A percentile compares a stretch with the other conserved stretches of the same genome.
Conservation (phyloP, 2,113 vertebrate genomes). For the Elanoides forficatus region DNA sequence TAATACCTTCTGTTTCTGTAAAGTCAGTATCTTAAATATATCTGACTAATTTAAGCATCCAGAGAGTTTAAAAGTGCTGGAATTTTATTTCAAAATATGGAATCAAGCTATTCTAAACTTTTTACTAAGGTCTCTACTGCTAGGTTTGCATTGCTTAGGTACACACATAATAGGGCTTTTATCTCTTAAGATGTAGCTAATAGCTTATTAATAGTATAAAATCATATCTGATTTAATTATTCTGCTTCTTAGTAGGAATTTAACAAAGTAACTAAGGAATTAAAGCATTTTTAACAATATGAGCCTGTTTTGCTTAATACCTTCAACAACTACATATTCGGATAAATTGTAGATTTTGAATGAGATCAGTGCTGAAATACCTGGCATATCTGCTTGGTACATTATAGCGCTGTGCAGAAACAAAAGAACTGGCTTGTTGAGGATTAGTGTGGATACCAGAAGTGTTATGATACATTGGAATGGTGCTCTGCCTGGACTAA, state of each 20-base stretch:
- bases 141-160: background rate
- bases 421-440: background rate
- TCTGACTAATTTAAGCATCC: background rate
- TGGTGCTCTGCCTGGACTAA: background rate
- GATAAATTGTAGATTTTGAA: background rate
- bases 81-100: background rate
- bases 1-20: background rate
- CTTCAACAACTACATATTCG: background rate
- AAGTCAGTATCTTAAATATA: background rate
- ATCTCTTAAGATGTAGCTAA: background rate
- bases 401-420: background rate
- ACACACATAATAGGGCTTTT: background rate
- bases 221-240: background rate
- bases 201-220: background rate
- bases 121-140: background rate
- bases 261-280: background rate
- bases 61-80: background rate
- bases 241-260: background rate
- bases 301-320: background rate
- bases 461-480: background rate
- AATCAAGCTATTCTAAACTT: background rate
- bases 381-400: background rate
- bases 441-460: background rate
- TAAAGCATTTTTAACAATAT: background rate
- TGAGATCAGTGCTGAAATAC: background rate